A percentile compares a stretch with the other conserved stretches of the same genome.
Evolutionary conservation across 2,797 vertebrate species (phyloP).

Genomic region (Epinephelus malabaricus): DNA sequence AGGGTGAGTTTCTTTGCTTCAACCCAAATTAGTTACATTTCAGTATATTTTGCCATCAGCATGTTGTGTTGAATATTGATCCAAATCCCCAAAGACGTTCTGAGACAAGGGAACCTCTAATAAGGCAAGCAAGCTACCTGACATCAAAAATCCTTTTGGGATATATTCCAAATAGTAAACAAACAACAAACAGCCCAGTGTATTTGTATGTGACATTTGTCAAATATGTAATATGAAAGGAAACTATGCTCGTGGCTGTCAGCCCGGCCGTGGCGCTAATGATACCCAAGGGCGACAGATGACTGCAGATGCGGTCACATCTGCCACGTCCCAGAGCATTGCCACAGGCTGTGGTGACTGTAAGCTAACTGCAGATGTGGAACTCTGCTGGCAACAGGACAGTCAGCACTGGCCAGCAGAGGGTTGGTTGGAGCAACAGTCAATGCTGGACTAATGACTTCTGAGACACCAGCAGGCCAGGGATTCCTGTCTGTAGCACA

Average conservation of each 20-base stretch:
- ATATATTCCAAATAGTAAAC: not conserved
- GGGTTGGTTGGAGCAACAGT: not conserved
- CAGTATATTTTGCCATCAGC: not conserved
- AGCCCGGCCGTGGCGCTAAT: conserved; percentile 2
- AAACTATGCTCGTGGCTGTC: not conserved
- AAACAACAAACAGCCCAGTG: not conserved
- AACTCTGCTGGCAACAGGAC: conserved; percentile 5
- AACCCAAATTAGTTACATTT: not conserved
- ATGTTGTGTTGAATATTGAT: not conserved
- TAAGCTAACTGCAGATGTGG: conserved; percentile 19
- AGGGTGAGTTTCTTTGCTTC: no score
- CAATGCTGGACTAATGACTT: not conserved
- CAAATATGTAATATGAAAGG: not conserved
- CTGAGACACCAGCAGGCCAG: not conserved
- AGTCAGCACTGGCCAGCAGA: not conserved
- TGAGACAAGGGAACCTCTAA: not conserved
- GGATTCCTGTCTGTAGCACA: not conserved
- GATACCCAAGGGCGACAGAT: conserved; percentile 8
- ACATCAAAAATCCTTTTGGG: no score
- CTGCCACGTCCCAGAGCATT: conserved; percentile 18
- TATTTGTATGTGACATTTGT: not conserved
- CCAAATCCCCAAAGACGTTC: not conserved
- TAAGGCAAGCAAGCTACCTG: not conserved
- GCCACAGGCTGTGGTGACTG: conserved; percentile 15
- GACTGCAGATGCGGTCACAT: conserved; percentile 26